These are phyloP conservation scores for Bugulina stolonifera DNA, from an alignment of 2,888 invertebrate species.

Conservation along the genomic window DNA sequence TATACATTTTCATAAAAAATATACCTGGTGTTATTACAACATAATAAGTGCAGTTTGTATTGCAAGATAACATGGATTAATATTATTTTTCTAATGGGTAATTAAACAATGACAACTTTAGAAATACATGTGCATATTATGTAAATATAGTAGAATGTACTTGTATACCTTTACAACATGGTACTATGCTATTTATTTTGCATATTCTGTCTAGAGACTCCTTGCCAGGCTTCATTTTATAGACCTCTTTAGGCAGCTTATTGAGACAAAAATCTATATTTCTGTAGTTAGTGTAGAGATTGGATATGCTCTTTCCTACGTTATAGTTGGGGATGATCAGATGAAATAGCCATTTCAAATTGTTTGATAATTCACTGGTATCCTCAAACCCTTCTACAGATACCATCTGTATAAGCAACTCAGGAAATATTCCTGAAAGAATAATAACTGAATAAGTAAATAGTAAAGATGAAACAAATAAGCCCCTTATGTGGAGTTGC, in stretches of 20 bases:
- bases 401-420: conserved; percentile 66
- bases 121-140: too few species aligned
- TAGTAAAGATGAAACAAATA: too few species aligned
- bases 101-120: too few species aligned
- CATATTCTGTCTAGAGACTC: conserved; percentile 6
- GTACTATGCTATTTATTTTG: not conserved
- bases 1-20: too few species aligned
- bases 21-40: too few species aligned
- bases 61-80: too few species aligned
- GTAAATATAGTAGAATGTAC: too few species aligned
- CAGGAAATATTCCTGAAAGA: conserved; percentile 68
- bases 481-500: too few species aligned
- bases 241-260: conserved; percentile 24
- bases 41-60: too few species aligned
- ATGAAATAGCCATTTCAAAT: conserved; percentile 64
- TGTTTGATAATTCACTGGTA: conserved; percentile 59
- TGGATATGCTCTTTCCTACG: conserved; percentile 54
- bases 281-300: conserved; percentile 52
- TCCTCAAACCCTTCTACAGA: conserved; percentile 62
- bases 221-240: not conserved
- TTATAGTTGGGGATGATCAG: conserved; percentile 65
- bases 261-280: conserved; percentile 41
- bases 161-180: conserved; percentile 34
- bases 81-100: too few species aligned
- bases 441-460: too few species aligned